A percentile compares a stretch with the other conserved stretches of the same genome.
Evolutionary conservation across 1,140 invertebrate species (phyloP).

Genomic region (Atta cephalotes): DNA sequence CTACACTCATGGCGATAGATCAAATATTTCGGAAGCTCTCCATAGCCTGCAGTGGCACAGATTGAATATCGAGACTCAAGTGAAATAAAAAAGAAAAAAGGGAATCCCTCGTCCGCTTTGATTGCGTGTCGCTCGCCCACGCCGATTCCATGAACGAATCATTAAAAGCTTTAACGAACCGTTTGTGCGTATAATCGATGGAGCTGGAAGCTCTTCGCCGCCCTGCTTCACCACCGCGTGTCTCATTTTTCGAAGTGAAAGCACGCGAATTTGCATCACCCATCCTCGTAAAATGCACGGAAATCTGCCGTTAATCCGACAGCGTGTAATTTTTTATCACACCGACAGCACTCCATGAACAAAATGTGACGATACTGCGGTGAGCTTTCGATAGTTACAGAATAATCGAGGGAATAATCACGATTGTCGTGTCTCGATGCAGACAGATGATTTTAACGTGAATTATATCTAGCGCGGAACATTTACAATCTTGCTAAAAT

Average conservation of each 20-base stretch:
- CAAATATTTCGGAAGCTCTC: slow-evolving; percentile 33
- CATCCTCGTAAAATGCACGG: not conserved
- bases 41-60: not conserved
- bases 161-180: slow-evolving; percentile 73
- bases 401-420: not conserved
- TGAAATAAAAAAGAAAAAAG: slow-evolving; percentile 14
- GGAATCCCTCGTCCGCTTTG: slow-evolving; percentile 29
- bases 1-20: not conserved
- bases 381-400: not conserved
- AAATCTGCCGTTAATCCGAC: slow-evolving; percentile 28
- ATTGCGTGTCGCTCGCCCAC: slow-evolving; percentile 34
- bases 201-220: slow-evolving; percentile 50
- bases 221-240: slow-evolving; percentile 15
- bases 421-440: not conserved
- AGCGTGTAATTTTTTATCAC: slow-evolving; percentile 17
- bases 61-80: slow-evolving; percentile 14
- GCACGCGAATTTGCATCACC: not conserved
- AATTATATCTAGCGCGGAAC: not conserved
- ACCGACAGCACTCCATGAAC: not conserved
- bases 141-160: slow-evolving; percentile 52
- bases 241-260: slow-evolving; percentile 44
- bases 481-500: not conserved
- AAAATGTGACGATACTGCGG: not conserved
- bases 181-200: slow-evolving; percentile 61
- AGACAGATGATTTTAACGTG: not conserved